phyloP scores from a whole-genome alignment of 2,888 invertebrate species.

The Tetragonisca angustula region DNA sequence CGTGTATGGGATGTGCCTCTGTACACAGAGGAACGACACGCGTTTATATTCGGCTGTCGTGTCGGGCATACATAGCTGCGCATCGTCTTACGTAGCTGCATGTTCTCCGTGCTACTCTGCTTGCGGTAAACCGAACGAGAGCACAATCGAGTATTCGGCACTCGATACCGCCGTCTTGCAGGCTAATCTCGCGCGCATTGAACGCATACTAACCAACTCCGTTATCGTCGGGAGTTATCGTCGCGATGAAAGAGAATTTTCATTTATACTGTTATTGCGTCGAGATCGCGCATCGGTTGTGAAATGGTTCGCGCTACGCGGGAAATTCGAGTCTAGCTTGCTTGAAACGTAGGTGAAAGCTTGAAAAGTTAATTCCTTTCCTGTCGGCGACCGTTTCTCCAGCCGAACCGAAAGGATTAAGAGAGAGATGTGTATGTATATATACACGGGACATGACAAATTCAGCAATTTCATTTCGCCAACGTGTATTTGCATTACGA shows the following conservation, averaged over 20 bases:
- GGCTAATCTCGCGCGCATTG: conserved; percentile 35
- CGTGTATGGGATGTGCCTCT: conserved; percentile 23
- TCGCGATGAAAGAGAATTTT: neutral
- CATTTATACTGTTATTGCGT: neutral
- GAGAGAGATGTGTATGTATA: too few species aligned
- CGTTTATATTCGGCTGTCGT: conserved; percentile 46
- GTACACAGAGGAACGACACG: conserved; percentile 9
- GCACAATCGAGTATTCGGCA: conserved; percentile 51
- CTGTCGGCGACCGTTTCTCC: too few species aligned
- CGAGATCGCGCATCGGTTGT: too few species aligned
- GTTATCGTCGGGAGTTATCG: neutral
- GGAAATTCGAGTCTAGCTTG: too few species aligned
- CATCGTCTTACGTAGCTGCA: conserved; percentile 20
- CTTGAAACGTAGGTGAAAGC: too few species aligned
- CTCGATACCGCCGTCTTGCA: conserved; percentile 33
- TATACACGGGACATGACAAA: neutral
- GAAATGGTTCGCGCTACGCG: too few species aligned
- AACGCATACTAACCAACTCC: neutral
- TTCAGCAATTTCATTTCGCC: neutral
- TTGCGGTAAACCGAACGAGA: conserved; percentile 29
- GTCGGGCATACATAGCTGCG: conserved; percentile 16
- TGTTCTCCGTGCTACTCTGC: conserved; percentile 7
- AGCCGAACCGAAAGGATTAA: neutral
- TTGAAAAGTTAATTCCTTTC: too few species aligned
- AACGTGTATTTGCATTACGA: neutral